phyloP scores from a whole-genome alignment of 1,140 invertebrate species.

The Paralvinella palmiformis region DNA sequence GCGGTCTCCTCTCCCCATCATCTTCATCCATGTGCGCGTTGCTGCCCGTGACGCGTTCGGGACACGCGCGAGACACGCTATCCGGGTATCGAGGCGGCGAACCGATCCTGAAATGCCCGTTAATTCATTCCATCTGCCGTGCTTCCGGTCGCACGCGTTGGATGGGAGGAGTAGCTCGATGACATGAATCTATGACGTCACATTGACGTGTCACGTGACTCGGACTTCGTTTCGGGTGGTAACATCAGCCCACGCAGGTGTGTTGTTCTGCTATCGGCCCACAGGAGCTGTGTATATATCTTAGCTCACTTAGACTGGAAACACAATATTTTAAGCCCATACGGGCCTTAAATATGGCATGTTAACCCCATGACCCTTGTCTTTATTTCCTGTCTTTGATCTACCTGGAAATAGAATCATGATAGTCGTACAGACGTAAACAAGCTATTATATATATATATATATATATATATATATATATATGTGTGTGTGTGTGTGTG shows the following conservation, averaged over 20 bases:
- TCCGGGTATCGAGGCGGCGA: too few relatives aligned
- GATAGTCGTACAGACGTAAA: neutral
- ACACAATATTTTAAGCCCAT: neutral
- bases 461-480: neutral
- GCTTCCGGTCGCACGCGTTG: too few relatives aligned
- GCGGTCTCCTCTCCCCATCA: neutral
- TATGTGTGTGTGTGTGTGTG: neutral
- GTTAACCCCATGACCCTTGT: neutral
- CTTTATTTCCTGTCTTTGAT: neutral
- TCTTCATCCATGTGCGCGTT: neutral
- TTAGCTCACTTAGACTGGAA: too few relatives aligned
- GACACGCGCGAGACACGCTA: neutral
- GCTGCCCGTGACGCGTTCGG: neutral
- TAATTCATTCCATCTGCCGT: too few relatives aligned
- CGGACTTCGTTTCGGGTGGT: too few relatives aligned
- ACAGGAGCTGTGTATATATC: too few relatives aligned
- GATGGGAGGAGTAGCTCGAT: too few relatives aligned
- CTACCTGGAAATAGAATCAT: neutral
- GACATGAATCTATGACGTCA: too few relatives aligned
- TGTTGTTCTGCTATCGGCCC: too few relatives aligned
- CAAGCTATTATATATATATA: neutral
- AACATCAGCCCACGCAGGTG: too few relatives aligned
- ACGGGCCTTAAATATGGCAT: neutral
- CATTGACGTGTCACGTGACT: too few relatives aligned
- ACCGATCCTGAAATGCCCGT: too few relatives aligned